These are phyloP conservation scores for Meriones unguiculatus DNA, from an alignment of 2,113 vertebrate species.

Conservation along the genomic window DNA sequence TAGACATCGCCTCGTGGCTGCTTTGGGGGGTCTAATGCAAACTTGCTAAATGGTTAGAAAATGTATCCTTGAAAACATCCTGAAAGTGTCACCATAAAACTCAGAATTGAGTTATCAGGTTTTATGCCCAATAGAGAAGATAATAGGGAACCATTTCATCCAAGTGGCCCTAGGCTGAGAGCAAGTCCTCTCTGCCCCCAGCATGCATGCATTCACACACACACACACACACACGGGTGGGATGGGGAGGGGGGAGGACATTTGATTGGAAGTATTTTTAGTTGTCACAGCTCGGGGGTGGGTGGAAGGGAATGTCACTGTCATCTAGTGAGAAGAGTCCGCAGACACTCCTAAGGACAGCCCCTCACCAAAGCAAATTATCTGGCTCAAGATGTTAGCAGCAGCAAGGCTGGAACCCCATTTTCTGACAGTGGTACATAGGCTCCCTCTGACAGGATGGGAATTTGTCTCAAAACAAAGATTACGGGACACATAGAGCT, in stretches of 20 bases:
- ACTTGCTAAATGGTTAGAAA: background rate
- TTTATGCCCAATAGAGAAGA: constrained; percentile 1
- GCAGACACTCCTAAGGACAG: background rate
- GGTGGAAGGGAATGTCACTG: background rate
- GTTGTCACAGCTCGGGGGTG: background rate
- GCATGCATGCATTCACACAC: too few relatives aligned
- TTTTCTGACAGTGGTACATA: constrained; percentile 73
- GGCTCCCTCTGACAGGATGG: constrained; percentile 69
- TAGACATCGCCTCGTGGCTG: background rate
- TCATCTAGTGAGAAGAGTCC: background rate
- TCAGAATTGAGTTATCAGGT: constrained; percentile 2
- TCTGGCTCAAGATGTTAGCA: background rate
- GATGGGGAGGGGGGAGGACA: too few relatives aligned
- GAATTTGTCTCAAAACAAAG: constrained; percentile 65
- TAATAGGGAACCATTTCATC: background rate
- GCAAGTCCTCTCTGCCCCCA: background rate
- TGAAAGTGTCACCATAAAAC: background rate
- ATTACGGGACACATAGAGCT: constrained; percentile 60
- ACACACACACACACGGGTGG: too few relatives aligned
- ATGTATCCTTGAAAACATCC: background rate
- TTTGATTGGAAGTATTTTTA: background rate
- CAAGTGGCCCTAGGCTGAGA: background rate
- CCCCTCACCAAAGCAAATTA: background rate
- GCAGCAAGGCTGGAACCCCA: background rate
- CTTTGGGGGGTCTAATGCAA: background rate